These are phyloP conservation scores for Myotis davidii DNA, from an alignment of 2,113 vertebrate species.

Conservation along the genomic window DNA sequence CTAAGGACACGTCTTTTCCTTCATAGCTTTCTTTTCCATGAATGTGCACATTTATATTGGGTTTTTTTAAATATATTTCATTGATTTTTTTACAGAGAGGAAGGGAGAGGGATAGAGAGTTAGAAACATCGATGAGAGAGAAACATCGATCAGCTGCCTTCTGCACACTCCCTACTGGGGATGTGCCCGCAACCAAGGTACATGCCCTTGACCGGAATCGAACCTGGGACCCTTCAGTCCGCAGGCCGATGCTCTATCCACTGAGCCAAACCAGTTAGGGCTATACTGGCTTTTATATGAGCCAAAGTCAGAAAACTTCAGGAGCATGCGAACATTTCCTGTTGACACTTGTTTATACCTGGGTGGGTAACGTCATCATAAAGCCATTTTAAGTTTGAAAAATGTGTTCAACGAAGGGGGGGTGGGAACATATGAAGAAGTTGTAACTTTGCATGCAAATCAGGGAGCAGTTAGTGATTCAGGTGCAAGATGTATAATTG, in stretches of 20 bases:
- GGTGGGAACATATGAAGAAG: neutral
- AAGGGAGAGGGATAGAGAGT: no score
- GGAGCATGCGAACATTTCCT: neutral
- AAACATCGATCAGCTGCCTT: no score
- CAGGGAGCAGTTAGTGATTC: neutral
- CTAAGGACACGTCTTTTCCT: neutral
- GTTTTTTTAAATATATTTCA: no score
- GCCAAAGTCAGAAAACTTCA: neutral
- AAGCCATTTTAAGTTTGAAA: neutral
- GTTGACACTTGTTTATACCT: neutral
- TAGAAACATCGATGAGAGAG: no score
- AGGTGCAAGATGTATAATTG: conserved; percentile 62
- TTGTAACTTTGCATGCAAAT: neutral
- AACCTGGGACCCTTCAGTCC: no score
- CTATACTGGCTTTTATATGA: neutral
- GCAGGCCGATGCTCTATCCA: no score
- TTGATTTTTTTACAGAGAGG: no score
- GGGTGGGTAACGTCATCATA: neutral
- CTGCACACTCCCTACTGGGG: no score
- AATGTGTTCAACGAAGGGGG: neutral
- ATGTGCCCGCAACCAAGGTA: no score
- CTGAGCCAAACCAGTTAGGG: no score
- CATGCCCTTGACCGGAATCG: no score
- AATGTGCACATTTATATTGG: neutral
- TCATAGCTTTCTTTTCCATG: neutral